Evolutionary conservation across 2,888 invertebrate species (phyloP).

Genomic region (Notodonta dromedarius): DNA sequence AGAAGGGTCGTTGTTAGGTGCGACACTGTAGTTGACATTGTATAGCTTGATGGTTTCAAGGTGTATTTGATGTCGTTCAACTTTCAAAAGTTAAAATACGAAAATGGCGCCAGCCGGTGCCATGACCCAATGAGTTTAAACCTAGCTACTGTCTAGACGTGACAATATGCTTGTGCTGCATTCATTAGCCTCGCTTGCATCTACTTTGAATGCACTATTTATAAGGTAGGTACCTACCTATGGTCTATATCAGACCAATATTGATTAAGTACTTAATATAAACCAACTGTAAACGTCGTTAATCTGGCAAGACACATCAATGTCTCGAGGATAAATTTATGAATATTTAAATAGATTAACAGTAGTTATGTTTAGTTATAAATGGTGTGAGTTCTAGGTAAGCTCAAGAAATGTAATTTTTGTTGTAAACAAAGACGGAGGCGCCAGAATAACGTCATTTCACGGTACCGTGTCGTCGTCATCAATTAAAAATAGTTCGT

Average conservation of each 20-base stretch:
- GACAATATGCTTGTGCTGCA: slow-evolving; percentile 22
- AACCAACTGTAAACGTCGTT: slow-evolving; percentile 8
- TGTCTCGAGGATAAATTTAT: not conserved
- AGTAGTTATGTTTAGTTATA: no score
- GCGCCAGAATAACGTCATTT: not conserved
- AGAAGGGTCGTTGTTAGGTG: no score
- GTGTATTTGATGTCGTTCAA: not conserved
- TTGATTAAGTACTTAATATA: slow-evolving; percentile 7
- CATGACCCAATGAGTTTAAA: slow-evolving; percentile 13
- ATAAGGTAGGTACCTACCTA: slow-evolving; percentile 5
- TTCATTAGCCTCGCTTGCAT: slow-evolving; percentile 22
- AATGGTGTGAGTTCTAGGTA: not conserved
- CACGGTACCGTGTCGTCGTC: not conserved
- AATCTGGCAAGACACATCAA: slow-evolving; percentile 2
- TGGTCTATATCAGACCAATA: slow-evolving; percentile 10
- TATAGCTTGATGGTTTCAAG: not conserved
- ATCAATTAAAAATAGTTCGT: slow-evolving; percentile 5
- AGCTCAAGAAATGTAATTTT: not conserved
- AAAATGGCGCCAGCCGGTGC: slow-evolving; percentile 9
- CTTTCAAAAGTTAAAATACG: slow-evolving; percentile 12
- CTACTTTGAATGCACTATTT: slow-evolving; percentile 12
- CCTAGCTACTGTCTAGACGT: slow-evolving; percentile 16
- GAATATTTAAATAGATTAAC: not conserved
- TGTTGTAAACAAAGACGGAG: slow-evolving; percentile 4
- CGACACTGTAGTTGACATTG: no score